A percentile compares a stretch with the other conserved stretches of the same genome.
These are phyloP conservation scores for Uria aalge DNA, from an alignment of 2,113 vertebrate species.

Conservation along the genomic window DNA sequence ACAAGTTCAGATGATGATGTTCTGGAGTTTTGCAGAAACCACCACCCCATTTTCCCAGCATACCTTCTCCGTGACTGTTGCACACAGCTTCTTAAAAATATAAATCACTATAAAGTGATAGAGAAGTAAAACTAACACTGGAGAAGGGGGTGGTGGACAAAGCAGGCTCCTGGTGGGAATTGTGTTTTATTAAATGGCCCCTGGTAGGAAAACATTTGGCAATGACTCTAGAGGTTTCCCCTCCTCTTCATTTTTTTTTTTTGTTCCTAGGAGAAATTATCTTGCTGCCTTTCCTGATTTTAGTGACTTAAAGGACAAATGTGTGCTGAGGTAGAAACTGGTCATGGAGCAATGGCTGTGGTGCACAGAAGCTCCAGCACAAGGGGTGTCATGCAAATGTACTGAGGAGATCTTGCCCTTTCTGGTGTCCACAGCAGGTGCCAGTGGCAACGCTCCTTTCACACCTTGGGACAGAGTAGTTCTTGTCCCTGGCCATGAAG, in stretches of 20 bases:
- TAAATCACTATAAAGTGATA: neutral
- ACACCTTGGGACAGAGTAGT: fast-evolving
- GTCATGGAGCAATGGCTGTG: fast-evolving
- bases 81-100: neutral
- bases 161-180: neutral
- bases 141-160: neutral
- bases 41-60: neutral
- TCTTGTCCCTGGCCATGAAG: fast-evolving
- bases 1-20: neutral
- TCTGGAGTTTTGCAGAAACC: neutral
- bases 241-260: neutral
- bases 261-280: neutral
- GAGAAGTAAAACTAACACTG: neutral
- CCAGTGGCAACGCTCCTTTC: neutral
- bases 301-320: neutral
- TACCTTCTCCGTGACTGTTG: neutral
- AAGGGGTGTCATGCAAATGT: neutral
- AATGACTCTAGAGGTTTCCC: neutral
- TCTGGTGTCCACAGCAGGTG: fast-evolving
- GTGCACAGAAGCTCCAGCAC: fast-evolving
- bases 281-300: neutral
- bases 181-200: neutral
- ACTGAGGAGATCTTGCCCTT: neutral
- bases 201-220: neutral
- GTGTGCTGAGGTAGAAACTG: neutral